Evolutionary conservation across 2,113 vertebrate genomes (phyloP), one percentile per base, ranked within the genome.

Genomic region (Origma solitaria): DNA sequence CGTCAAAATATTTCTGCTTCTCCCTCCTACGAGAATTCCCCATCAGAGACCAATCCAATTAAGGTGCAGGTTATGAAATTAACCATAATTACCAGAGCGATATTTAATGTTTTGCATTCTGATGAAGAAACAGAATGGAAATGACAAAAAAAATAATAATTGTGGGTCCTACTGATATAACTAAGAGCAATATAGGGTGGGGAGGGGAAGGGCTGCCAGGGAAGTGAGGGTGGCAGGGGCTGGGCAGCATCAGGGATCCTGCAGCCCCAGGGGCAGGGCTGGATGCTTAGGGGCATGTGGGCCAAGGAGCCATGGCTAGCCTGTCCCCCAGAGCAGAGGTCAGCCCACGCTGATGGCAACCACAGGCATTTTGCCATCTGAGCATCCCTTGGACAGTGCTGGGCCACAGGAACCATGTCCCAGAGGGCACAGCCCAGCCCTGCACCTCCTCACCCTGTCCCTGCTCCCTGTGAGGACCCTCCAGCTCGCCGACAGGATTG

Each of bases 21-120:
- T 94, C 68, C 90, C 91, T 96, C 94, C 92, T 91, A 87, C 69
- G 56, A 92, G 93, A 94, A 96, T 94, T 96, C 81, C 95, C 96
- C 95, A 91, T 83, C 90, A 82, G 91, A 95, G 91, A 95, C 94
- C 93, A 93, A 97, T 93, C 86, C 95, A 93, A 95, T 95, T 96
- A 96, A 97, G 95, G 95, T 95, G 92, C 91, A 93, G 95, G 95
- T 95, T 94, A 97, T 95, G 93, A 95, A 96, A 96, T 97, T 96
- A 97, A 94, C 92, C 58, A 31, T 94, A 96, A 97, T 97, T 96
- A 95, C 93, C 82, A 44, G 69, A 95, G 83, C 1, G 44, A 90
- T 94, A 95, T 91, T 88, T 91, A 93, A 93, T 88, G 90, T 87
- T 96, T 95, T 79, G 88, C 88, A 92, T 95, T 94, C 86, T 96